These are phyloP conservation scores for Notarius lentiginosus DNA, from an alignment of 2,113 vertebrate species.

Conservation along the genomic window DNA sequence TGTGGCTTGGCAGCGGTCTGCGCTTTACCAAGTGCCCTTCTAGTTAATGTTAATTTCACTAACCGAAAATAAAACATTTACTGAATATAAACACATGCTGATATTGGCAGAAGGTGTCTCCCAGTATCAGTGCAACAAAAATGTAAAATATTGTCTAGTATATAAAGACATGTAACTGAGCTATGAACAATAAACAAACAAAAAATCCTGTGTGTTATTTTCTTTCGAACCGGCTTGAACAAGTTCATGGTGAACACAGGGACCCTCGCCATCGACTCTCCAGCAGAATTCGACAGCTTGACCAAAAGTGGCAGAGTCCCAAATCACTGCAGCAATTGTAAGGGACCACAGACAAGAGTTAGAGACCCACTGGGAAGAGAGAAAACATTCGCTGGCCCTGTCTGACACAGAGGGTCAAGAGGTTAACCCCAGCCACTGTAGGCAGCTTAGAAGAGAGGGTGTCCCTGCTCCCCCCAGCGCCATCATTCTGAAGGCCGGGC, in stretches of 20 bases:
- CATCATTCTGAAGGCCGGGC: constrained; percentile 86
- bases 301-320: constrained; percentile 54
- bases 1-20: too few relatives aligned
- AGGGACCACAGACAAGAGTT: constrained; percentile 54
- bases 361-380: constrained; percentile 68
- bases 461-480: constrained; percentile 68
- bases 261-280: constrained; percentile 40
- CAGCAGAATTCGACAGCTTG: constrained; percentile 39
- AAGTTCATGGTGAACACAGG: constrained; percentile 48
- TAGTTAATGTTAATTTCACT: background rate
- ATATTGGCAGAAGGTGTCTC: background rate
- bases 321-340: constrained; percentile 37
- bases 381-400: constrained; percentile 77
- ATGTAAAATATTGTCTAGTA: background rate
- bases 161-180: background rate
- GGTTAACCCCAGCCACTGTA: constrained; percentile 76
- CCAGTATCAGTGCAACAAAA: background rate
- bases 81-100: background rate
- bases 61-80: background rate
- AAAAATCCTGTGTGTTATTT: background rate
- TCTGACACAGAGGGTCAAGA: constrained; percentile 79
- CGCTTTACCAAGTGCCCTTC: too few relatives aligned
- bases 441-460: constrained; percentile 79
- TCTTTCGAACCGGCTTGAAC: constrained; percentile 34
- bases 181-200: background rate